Evolutionary conservation across 2,113 vertebrate genomes (phyloP).

Genomic region (Calidris pygmaea): DNA sequence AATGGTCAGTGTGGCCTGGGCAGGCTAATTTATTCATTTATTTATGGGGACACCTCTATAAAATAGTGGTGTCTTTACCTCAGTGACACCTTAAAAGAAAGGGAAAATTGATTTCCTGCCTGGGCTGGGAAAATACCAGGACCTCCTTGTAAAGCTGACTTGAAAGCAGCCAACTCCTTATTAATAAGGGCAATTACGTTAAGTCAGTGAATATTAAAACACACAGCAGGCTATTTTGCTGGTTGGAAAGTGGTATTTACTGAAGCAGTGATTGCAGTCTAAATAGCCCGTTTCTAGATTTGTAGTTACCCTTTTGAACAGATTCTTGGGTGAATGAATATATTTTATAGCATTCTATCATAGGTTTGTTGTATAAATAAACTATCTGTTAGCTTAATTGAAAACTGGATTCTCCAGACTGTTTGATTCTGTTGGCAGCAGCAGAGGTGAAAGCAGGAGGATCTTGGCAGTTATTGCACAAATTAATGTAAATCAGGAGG

Average conservation of each 20-base stretch:
- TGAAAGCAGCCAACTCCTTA: background rate
- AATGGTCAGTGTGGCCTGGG: background rate
- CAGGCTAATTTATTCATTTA: background rate
- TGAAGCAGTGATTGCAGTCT: background rate
- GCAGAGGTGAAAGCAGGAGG: background rate
- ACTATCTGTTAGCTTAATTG: background rate
- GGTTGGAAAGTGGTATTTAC: background rate
- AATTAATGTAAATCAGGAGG: background rate
- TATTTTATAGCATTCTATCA: background rate
- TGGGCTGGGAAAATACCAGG: background rate
- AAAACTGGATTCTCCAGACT: background rate
- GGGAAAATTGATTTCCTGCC: background rate
- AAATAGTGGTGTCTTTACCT: background rate
- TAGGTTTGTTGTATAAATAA: background rate
- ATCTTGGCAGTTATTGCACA: background rate
- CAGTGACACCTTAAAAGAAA: background rate
- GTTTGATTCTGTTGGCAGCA: background rate
- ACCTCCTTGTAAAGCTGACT: background rate
- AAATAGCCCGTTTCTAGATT: background rate
- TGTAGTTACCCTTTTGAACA: background rate
- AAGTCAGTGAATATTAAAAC: conserved; percentile 4
- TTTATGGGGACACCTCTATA: background rate
- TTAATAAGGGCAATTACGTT: background rate
- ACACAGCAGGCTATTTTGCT: background rate
- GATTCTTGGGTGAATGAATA: background rate